phyloP scores from a whole-genome alignment of 2,888 invertebrate genomes.

The Dysmachus trigonus region DNA sequence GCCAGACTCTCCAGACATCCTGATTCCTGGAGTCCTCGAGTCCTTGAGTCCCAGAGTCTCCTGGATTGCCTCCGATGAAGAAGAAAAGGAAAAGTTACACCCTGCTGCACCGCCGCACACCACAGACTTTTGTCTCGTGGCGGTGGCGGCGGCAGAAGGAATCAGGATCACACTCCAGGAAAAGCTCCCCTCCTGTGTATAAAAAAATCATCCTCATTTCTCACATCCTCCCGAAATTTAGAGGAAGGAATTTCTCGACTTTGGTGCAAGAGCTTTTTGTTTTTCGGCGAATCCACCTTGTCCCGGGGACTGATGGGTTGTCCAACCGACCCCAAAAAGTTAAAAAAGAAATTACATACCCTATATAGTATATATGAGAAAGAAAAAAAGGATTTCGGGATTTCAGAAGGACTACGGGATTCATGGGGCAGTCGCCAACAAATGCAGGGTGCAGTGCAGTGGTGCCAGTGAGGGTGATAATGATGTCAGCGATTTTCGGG shows the following conservation, averaged over 20 bases:
- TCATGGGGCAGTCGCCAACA: neutral
- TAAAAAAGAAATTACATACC: constrained; percentile 1
- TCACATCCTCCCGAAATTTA: constrained; percentile 37
- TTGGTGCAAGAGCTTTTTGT: constrained; percentile 53
- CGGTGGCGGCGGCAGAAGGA: too few species aligned
- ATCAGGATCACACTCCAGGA: constrained; percentile 8
- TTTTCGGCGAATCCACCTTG: constrained; percentile 38
- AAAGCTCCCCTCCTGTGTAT: constrained; percentile 57
- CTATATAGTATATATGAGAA: neutral
- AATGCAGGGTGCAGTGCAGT: neutral
- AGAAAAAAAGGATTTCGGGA: constrained; percentile 14
- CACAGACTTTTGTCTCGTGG: neutral
- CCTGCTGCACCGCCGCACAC: neutral
- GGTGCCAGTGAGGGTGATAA: neutral
- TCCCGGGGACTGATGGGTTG: constrained; percentile 23
- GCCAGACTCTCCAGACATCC: neutral
- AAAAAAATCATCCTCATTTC: constrained; percentile 60
- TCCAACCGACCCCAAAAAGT: constrained; percentile 33
- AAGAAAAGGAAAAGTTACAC: constrained; percentile 23
- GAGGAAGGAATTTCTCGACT: constrained; percentile 48
- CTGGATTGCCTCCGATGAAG: neutral
- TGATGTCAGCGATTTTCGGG: neutral
- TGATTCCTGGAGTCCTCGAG: neutral
- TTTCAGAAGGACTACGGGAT: neutral
- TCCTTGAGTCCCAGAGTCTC: neutral